phyloP scores from a whole-genome alignment of 2,888 invertebrate genomes.

The Xylota sylvarum region DNA sequence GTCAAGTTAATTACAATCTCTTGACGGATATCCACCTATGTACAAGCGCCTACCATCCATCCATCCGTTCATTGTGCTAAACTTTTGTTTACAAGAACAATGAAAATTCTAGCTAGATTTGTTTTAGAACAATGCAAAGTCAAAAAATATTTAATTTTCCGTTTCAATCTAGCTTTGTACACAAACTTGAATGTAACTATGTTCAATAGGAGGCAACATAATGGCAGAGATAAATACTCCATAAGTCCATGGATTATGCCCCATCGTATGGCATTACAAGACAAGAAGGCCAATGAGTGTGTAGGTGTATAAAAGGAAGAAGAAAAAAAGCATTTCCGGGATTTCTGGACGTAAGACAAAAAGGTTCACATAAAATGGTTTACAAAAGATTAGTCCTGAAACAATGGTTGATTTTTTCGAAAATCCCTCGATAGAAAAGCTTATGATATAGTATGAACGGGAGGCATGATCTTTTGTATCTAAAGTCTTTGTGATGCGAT shows the following conservation, averaged over 20 bases:
- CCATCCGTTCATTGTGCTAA: not conserved
- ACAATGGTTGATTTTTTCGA: slow-evolving; percentile 33
- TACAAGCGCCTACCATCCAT: not conserved
- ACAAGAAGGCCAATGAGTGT: not conserved
- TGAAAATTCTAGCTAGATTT: not conserved
- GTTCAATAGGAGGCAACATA: slow-evolving; percentile 10
- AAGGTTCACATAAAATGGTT: slow-evolving; percentile 15
- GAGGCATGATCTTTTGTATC: not conserved
- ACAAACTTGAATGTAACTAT: not conserved
- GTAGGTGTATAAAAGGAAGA: not conserved
- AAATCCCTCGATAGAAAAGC: slow-evolving; percentile 12
- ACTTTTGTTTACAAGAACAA: not conserved
- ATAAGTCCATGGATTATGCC: slow-evolving; percentile 6
- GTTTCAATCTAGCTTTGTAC: not conserved
- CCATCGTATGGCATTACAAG: slow-evolving; percentile 3
- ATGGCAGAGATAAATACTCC: slow-evolving; percentile 21
- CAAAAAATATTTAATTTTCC: slow-evolving; percentile 5
- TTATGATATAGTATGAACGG: not conserved
- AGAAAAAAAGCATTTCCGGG: slow-evolving; percentile 10
- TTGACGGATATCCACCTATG: not conserved
- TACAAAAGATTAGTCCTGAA: slow-evolving; percentile 31
- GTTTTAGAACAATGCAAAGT: not conserved
- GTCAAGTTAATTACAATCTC: slow-evolving; percentile 14
- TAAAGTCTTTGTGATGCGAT: slow-evolving; percentile 17
- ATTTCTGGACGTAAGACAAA: slow-evolving; percentile 9